Evolutionary conservation across 2,888 invertebrate species (phyloP).

Genomic region (Apotomis turbidana): DNA sequence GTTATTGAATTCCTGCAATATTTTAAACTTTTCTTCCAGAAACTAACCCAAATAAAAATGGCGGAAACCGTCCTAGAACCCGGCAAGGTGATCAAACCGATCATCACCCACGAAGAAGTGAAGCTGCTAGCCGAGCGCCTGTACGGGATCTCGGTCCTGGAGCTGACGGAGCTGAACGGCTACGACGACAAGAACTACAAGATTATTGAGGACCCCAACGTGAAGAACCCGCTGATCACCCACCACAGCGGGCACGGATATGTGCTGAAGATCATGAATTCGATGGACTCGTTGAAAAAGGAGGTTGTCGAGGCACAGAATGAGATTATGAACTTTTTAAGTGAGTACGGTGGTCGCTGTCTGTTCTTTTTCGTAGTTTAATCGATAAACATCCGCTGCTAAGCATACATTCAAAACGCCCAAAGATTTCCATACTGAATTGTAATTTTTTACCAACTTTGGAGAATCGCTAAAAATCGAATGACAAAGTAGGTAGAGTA

Average conservation of each 20-base stretch:
- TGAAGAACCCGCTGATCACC: constrained; percentile 85
- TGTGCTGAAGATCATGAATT: constrained; percentile 93
- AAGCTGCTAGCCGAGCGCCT: constrained; percentile 80
- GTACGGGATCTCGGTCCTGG: constrained; percentile 85
- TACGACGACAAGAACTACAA: constrained; percentile 92
- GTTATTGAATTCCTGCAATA: not conserved
- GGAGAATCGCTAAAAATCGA: too few species aligned
- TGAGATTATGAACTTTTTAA: constrained; percentile 87
- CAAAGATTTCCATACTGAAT: too few species aligned
- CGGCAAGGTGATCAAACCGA: constrained; percentile 83
- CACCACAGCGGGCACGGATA: constrained; percentile 85
- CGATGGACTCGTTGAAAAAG: constrained; percentile 89
- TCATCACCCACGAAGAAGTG: constrained; percentile 79
- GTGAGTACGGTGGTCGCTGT: constrained; percentile 70
- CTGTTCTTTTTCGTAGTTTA: too few species aligned
- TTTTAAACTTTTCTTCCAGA: constrained; percentile 1
- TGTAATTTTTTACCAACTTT: too few species aligned
- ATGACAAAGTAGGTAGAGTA: too few species aligned
- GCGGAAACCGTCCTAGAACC: constrained; percentile 70
- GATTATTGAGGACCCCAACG: constrained; percentile 83
- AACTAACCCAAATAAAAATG: constrained; percentile 50
- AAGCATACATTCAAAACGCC: too few species aligned
- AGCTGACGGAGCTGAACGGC: constrained; percentile 86
- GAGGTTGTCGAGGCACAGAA: constrained; percentile 89
- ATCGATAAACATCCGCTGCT: too few species aligned